These are phyloP conservation scores for Pachyrhynchus sulphureomaculatus DNA, from an alignment of 1,140 invertebrate genomes.

Conservation along the genomic window DNA sequence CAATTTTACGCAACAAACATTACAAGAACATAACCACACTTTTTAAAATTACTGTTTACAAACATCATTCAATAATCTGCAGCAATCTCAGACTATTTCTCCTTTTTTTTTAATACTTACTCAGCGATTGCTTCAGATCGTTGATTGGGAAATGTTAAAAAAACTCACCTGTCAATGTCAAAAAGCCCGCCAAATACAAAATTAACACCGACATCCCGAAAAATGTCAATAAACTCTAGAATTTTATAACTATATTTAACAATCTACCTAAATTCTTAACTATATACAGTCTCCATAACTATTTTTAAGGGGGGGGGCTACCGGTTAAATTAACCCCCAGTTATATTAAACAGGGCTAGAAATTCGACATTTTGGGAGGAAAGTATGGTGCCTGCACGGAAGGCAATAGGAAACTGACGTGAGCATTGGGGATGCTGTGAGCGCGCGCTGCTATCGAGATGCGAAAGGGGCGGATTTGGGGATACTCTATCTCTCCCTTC, in stretches of 20 bases:
- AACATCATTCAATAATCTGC: too few relatives aligned
- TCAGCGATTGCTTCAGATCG: too few relatives aligned
- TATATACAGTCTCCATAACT: slow-evolving; percentile 3
- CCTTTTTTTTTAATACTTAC: too few relatives aligned
- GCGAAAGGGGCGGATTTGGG: slow-evolving; percentile 1
- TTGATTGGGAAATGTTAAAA: too few relatives aligned
- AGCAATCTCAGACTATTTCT: background rate
- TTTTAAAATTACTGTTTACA: background rate
- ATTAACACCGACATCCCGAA: slow-evolving; percentile 12
- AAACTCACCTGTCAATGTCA: slow-evolving; percentile 18
- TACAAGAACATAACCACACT: too few relatives aligned
- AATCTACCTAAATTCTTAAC: background rate
- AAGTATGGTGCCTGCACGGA: slow-evolving; percentile 3
- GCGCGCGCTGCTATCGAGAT: slow-evolving; percentile 16
- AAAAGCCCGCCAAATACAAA: slow-evolving; percentile 24
- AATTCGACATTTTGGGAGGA: background rate
- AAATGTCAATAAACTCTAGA: slow-evolving; percentile 14
- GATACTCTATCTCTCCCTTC: background rate
- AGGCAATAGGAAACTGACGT: slow-evolving; percentile 15
- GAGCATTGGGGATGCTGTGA: slow-evolving; percentile 19
- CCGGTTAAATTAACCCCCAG: background rate
- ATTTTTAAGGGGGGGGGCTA: background rate
- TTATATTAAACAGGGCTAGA: background rate
- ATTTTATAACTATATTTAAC: background rate
- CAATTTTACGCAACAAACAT: too few relatives aligned